phyloP scores from a whole-genome alignment of 2,888 invertebrate species.

The Tridacna gigas region DNA sequence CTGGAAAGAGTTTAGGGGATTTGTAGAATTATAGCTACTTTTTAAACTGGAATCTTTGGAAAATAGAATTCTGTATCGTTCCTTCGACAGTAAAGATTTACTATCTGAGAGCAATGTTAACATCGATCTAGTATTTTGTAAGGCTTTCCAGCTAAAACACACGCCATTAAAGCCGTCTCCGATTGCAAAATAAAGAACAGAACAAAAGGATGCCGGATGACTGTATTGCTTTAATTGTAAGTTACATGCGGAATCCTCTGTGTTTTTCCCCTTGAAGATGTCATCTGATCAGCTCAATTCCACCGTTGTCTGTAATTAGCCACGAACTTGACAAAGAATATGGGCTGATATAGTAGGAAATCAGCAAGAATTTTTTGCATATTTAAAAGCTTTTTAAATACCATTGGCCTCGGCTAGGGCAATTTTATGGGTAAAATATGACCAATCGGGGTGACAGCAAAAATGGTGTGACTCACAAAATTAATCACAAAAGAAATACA shows the following conservation, averaged over 20 bases:
- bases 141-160: background rate
- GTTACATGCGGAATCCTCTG: slow-evolving; percentile 3
- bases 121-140: background rate
- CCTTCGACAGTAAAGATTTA: background rate
- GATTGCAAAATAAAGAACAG: slow-evolving; percentile 1
- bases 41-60: background rate
- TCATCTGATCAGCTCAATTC: background rate
- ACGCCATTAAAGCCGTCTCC: slow-evolving; percentile 1
- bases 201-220: slow-evolving; percentile 13
- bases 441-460: background rate
- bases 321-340: background rate
- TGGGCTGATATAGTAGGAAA: background rate
- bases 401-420: background rate
- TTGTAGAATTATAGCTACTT: too few species aligned
- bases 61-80: background rate
- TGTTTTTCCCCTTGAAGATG: background rate
- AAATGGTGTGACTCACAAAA: slow-evolving; percentile 1
- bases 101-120: background rate
- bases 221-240: slow-evolving; percentile 32
- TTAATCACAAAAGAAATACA: background rate
- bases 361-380: background rate
- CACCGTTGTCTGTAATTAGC: slow-evolving; percentile 12
- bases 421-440: slow-evolving; percentile 16
- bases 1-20: too few species aligned
- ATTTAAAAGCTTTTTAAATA: slow-evolving; percentile 20